phyloP scores from a whole-genome alignment of 2,888 invertebrate genomes.

The Agapetus fuscipes region DNA sequence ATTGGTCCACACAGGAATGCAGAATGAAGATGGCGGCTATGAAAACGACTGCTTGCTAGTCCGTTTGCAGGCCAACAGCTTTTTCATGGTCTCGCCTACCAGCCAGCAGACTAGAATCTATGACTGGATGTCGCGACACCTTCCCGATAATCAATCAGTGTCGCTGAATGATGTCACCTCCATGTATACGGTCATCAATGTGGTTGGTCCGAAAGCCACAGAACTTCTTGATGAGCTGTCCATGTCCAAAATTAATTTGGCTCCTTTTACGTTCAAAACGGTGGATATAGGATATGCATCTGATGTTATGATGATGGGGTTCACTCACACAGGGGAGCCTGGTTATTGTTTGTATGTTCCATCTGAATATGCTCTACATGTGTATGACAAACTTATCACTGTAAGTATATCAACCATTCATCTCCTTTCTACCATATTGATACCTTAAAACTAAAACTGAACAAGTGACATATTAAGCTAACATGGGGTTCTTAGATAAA shows the following conservation, averaged over 20 bases:
- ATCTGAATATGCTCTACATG: constrained; percentile 63
- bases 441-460: background rate
- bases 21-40: constrained; percentile 58
- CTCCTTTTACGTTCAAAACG: constrained; percentile 56
- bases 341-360: constrained; percentile 62
- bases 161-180: constrained; percentile 59
- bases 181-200: constrained; percentile 62
- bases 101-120: constrained; percentile 64
- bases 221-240: constrained; percentile 55
- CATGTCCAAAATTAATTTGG: constrained; percentile 49
- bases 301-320: constrained; percentile 59
- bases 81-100: constrained; percentile 70
- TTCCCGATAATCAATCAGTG: constrained; percentile 50
- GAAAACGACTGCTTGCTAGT: constrained; percentile 68
- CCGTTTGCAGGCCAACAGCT: constrained; percentile 51
- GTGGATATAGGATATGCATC: constrained; percentile 60
- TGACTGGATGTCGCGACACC: constrained; percentile 58
- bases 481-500: too few relatives aligned
- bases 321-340: constrained; percentile 63
- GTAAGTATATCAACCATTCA: constrained; percentile 25
- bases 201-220: constrained; percentile 59
- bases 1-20: constrained; percentile 62
- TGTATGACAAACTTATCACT: constrained; percentile 57
- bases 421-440: background rate
- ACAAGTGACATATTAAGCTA: too few relatives aligned